Percentiles rank a stretch among this genome's conserved stretches.
These are phyloP conservation scores for Hippocampus comes DNA, from an alignment of 2,113 vertebrate genomes.

Conservation along the genomic window DNA sequence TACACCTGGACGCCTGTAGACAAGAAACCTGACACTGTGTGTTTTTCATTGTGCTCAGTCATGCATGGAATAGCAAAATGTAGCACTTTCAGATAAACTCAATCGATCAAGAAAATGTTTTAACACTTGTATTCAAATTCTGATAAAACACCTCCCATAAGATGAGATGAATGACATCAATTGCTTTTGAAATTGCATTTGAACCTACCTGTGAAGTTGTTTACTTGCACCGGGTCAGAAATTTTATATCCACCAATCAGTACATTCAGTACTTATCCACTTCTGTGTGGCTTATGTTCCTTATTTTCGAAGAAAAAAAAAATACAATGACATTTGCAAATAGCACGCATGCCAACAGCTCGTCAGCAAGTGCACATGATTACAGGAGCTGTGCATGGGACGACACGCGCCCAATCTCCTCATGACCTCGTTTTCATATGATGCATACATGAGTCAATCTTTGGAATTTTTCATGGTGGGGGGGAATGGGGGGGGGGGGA, in stretches of 20 bases:
- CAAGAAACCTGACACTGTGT: conserved; percentile 32
- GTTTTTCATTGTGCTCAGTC: background rate
- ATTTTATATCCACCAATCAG: background rate
- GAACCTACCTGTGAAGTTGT: background rate
- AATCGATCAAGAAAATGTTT: background rate
- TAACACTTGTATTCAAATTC: background rate
- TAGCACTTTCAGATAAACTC: background rate
- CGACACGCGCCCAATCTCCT: conserved; percentile 36
- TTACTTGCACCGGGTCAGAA: background rate
- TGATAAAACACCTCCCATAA: background rate
- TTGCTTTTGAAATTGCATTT: background rate
- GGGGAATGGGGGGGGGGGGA: background rate
- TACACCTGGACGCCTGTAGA: conserved; percentile 32
- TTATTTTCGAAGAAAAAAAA: background rate
- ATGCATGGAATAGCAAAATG: background rate
- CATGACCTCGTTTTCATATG: conserved; percentile 51
- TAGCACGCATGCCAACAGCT: background rate
- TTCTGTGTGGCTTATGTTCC: background rate
- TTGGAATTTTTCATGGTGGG: conserved; percentile 28
- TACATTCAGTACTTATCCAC: background rate
- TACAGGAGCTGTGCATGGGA: conserved; percentile 36
- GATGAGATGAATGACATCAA: background rate
- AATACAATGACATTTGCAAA: background rate
- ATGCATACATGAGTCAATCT: conserved; percentile 41
- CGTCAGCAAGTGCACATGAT: background rate